phyloP scores from a whole-genome alignment of 2,888 invertebrate species.

The Cataglyphis albicans region DNA sequence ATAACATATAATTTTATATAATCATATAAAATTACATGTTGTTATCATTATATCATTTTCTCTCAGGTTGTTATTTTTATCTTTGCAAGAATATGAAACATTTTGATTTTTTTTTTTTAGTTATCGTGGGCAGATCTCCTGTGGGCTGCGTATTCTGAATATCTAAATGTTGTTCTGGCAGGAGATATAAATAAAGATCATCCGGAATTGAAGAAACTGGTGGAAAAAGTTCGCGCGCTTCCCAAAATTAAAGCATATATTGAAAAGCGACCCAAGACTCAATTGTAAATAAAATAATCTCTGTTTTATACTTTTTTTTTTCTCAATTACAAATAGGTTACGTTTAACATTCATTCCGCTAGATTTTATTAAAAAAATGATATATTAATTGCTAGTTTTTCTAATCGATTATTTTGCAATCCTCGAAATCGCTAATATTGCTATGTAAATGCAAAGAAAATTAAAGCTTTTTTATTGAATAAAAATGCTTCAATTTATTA shows the following conservation, averaged over 20 bases:
- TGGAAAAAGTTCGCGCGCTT: constrained; percentile 82
- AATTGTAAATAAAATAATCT: constrained; percentile 61
- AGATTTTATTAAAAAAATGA: background rate
- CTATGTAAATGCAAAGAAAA: background rate
- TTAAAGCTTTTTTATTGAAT: background rate
- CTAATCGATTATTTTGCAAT: background rate
- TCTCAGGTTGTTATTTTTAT: background rate
- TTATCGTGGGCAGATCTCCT: constrained; percentile 86
- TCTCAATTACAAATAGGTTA: background rate
- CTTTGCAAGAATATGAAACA: background rate
- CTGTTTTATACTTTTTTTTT: background rate
- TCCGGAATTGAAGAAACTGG: constrained; percentile 85
- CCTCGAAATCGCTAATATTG: background rate
- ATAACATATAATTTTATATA: no score
- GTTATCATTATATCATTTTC: no score
- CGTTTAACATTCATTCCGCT: background rate
- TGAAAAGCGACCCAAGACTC: constrained; percentile 80
- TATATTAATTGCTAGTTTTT: background rate
- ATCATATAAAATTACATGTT: no score
- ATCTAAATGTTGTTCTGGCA: constrained; percentile 78
- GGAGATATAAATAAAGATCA: constrained; percentile 83
- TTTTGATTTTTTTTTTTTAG: constrained; percentile 18
- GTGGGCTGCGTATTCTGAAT: constrained; percentile 83
- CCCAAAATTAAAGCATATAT: constrained; percentile 86
- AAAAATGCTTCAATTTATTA: background rate